phyloP scores from a whole-genome alignment of 2,888 invertebrate species.

The Calliscelio sp. region DNA sequence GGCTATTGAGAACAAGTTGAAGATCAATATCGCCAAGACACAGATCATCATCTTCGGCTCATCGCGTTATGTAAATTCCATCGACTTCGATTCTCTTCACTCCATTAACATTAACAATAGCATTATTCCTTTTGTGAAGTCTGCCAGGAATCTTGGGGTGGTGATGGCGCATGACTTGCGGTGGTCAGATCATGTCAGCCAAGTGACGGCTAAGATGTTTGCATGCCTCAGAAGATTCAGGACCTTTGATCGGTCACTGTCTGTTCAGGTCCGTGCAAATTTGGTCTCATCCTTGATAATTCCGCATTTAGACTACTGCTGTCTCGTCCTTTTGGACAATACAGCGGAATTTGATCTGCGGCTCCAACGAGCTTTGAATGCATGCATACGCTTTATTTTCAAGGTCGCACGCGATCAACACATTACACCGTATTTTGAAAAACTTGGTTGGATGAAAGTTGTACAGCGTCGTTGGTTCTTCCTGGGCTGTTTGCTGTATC shows the following conservation, averaged over 20 bases:
- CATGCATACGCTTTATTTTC: neutral
- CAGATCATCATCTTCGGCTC: neutral
- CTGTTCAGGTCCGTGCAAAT: neutral
- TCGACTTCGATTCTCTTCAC: neutral
- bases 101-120: neutral
- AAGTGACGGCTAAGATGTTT: neutral
- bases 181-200: neutral
- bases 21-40: neutral
- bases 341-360: neutral
- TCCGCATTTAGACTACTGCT: neutral
- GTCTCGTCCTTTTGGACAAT: neutral
- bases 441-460: neutral
- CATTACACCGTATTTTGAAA: neutral
- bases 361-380: neutral
- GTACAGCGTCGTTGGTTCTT: neutral
- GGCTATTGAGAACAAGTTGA: neutral
- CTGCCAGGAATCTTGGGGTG: neutral
- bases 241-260: neutral
- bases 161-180: neutral
- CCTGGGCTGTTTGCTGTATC: neutral
- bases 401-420: neutral
- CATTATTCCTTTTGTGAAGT: conserved; percentile 1
- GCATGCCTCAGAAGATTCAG: neutral
- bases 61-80: neutral
- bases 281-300: neutral